Base-by-base conservation (phyloP, 2,797 vertebrate genomes). In the Chrysocyon brachyurus region DNA sequence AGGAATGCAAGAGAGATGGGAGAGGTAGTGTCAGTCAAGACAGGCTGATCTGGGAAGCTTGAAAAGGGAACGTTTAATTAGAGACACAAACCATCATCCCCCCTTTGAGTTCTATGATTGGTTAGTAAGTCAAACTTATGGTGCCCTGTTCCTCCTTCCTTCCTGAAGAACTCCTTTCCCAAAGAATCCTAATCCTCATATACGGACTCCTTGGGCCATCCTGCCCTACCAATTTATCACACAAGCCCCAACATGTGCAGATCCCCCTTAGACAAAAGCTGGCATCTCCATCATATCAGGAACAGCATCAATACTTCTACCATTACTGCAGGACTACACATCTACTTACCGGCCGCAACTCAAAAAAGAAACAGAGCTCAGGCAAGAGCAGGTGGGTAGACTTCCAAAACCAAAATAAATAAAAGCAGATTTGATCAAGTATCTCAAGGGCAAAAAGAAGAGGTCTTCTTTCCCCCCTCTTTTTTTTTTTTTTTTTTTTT, bases 111-210 rank as follows among this genome's bases (percentile, higher is more conserved):
- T 24, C 63, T 22, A 81, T 75, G 16, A 78, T n/a, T 54, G 17
- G 36, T 59, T 66, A 36, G 63, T 33, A 63, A 49, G 31, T 36
- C 52, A 73, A 40, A 11, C 2, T 68, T n/a, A 61, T 26, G 14
- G 54, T 36, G n/a, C 24, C 49, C 46, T 36, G 28, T 2, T 85
- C 31, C 78, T 93, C 40, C 83, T 46, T 12, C n/a, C 85, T 92
- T 87, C 85, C 40, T 92, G 59, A 84, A 92, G 81, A 92, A 87
- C 22, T 54, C 33, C n/a, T 26, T 83, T 66, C 49, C 81, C 54
- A 79, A 92, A 92, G 36, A 66, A 75, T 36, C 21, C 77, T 90
- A 61, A 75, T 52, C 68, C 26, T 77, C 26, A 75, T 10, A 49
- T 5, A 66, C 28, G 54, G 3, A 46, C 40, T 81, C 82, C n/a